Evolutionary conservation across 1,140 invertebrate species (phyloP).

Genomic region (Rhagoletis pomonella): DNA sequence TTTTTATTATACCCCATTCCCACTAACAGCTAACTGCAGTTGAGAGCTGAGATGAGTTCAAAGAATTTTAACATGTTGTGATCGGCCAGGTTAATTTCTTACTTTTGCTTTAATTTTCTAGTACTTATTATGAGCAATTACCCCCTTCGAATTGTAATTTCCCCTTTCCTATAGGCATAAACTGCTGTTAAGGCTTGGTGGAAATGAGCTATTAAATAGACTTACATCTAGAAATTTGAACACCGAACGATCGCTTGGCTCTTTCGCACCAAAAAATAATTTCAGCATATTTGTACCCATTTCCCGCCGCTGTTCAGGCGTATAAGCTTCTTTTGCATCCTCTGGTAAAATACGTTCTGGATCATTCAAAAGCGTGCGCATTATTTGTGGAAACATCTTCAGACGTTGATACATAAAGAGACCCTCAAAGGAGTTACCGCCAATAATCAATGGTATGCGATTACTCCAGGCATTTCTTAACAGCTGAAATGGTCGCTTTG

Average conservation of each 20-base stretch:
- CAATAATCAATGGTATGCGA: conserved; percentile 71
- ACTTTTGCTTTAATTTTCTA: too few relatives aligned
- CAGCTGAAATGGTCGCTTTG: conserved; percentile 61
- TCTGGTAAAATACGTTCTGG: conserved; percentile 61
- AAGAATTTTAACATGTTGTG: too few relatives aligned
- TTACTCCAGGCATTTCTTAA: conserved; percentile 67
- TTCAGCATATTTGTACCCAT: conserved; percentile 15
- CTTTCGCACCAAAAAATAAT: conserved; percentile 38
- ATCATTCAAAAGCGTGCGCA: conserved; percentile 59
- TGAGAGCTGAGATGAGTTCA: too few relatives aligned
- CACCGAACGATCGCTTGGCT: conserved; percentile 58
- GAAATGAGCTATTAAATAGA: not conserved
- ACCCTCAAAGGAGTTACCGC: conserved; percentile 70
- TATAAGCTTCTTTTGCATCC: conserved; percentile 29
- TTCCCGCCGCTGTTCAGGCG: not conserved
- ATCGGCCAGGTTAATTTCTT: too few relatives aligned
- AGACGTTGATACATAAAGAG: conserved; percentile 62
- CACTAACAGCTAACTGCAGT: too few relatives aligned
- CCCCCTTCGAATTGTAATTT: too few relatives aligned
- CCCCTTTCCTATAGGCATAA: too few relatives aligned
- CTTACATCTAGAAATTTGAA: conserved; percentile 52
- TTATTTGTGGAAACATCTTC: conserved; percentile 59
- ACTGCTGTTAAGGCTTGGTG: not conserved
- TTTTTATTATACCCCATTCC: too few relatives aligned
- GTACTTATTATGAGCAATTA: too few relatives aligned